phyloP scores from a whole-genome alignment of 30 jellyfish, hydroid and myxozoan genomes.

The Aurelia aurita region DNA sequence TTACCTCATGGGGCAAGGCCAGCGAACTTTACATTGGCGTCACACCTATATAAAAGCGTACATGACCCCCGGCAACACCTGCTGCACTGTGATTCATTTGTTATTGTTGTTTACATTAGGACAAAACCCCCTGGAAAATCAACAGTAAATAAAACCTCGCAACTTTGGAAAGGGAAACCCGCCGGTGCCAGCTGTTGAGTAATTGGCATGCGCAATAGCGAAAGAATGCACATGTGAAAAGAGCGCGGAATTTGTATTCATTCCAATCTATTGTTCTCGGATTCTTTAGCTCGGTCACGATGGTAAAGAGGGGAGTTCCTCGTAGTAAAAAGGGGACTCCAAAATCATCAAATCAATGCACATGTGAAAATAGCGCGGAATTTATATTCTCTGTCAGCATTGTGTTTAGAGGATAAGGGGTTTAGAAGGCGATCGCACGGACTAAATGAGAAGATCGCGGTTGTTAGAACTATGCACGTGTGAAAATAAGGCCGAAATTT shows the following conservation, averaged over 20 bases:
- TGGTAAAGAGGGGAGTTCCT: constrained; percentile 43
- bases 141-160: constrained; percentile 57
- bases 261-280: constrained; percentile 39
- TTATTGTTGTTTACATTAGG: constrained; percentile 48
- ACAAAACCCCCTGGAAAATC: constrained; percentile 63
- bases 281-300: constrained; percentile 30
- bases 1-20: too few relatives aligned
- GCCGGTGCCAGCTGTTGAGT: constrained; percentile 70
- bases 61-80: too few relatives aligned
- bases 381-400: constrained; percentile 57
- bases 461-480: constrained; percentile 53
- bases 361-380: constrained; percentile 98
- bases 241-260: constrained; percentile 89
- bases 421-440: constrained; percentile 46
- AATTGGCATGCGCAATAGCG: constrained; percentile 93
- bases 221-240: constrained; percentile 93
- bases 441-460: constrained; percentile 52
- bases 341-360: constrained; percentile 77
- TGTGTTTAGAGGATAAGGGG: constrained; percentile 69
- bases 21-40: too few relatives aligned
- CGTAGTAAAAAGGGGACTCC: constrained; percentile 30
- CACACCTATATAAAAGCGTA: too few relatives aligned
- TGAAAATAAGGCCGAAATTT: constrained; percentile 60
- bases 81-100: constrained; percentile 37
- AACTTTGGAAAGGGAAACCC: constrained; percentile 70